Percentiles rank a stretch among this genome's conserved stretches.
Conservation (phyloP, 2,888 invertebrate genomes). For the Cylloceria caligata region DNA sequence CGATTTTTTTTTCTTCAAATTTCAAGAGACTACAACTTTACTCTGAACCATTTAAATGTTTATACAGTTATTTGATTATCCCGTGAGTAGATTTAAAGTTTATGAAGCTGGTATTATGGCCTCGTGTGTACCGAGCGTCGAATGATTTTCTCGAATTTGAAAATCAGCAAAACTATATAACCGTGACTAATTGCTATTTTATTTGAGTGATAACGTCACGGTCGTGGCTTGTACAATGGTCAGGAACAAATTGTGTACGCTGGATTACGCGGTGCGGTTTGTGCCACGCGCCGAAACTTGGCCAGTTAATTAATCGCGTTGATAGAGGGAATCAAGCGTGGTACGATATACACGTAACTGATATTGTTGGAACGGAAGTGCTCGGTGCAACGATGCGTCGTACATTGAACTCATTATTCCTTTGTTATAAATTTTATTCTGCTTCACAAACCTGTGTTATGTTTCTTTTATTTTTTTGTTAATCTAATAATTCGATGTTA, state of each 20-base stretch:
- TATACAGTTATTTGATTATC: too few species aligned
- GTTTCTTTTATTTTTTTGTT: background rate
- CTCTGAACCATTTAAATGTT: too few species aligned
- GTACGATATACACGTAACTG: background rate
- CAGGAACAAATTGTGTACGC: constrained; percentile 16
- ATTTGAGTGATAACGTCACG: constrained; percentile 22
- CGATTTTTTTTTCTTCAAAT: too few species aligned
- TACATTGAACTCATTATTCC: constrained; percentile 10
- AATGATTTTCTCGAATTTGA: background rate
- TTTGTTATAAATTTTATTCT: constrained; percentile 12
- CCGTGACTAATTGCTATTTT: constrained; percentile 11
- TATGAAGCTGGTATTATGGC: too few species aligned
- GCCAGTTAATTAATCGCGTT: constrained; percentile 49
- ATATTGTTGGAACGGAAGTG: background rate
- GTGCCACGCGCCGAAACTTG: constrained; percentile 22
- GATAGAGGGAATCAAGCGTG: constrained; percentile 44
- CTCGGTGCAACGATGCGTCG: constrained; percentile 16
- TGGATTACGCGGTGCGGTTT: constrained; percentile 28
- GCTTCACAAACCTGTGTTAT: background rate
- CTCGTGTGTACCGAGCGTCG: background rate
- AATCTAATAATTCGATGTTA: background rate
- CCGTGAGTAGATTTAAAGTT: too few species aligned
- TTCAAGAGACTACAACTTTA: too few species aligned
- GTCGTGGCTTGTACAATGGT: constrained; percentile 27
- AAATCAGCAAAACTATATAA: background rate